These are phyloP conservation scores for Malacoraja senta DNA, from an alignment of 2,797 vertebrate genomes.

Conservation along the genomic window DNA sequence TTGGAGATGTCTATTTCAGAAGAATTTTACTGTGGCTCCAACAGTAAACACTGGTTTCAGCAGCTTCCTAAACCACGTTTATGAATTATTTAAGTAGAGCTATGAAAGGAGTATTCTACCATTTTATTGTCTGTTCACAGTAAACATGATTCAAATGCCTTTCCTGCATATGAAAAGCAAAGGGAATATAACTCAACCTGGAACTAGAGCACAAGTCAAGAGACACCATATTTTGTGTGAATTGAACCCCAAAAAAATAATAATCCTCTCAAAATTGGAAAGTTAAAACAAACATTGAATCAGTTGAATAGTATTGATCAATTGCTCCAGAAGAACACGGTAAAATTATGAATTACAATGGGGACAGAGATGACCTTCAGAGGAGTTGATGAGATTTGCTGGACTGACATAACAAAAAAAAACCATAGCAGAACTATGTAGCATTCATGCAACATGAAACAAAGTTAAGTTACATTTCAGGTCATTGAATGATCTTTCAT, in stretches of 20 bases:
- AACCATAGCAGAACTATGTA: not conserved
- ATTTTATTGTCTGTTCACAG: not conserved
- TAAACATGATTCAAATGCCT: not conserved
- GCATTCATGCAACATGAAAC: not conserved
- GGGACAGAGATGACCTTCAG: not conserved
- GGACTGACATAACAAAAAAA: not conserved
- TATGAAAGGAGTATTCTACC: not conserved
- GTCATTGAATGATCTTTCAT: not conserved
- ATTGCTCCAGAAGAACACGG: not conserved
- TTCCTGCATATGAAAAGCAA: not conserved
- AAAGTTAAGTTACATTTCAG: not conserved
- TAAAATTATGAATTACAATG: not conserved
- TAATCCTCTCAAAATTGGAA: not conserved
- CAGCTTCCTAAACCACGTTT: not conserved
- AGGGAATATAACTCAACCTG: not conserved
- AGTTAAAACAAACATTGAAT: not conserved
- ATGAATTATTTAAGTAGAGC: not conserved
- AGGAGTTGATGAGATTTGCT: not conserved
- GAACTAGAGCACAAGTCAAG: not conserved
- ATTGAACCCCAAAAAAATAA: not conserved
- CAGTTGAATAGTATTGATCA: not conserved
- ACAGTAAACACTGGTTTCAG: no score
- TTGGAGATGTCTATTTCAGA: not conserved
- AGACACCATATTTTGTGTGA: not conserved
- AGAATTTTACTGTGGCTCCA: not conserved